phyloP scores from a whole-genome alignment of 1,140 invertebrate genomes.

The Saccostrea cuccullata region DNA sequence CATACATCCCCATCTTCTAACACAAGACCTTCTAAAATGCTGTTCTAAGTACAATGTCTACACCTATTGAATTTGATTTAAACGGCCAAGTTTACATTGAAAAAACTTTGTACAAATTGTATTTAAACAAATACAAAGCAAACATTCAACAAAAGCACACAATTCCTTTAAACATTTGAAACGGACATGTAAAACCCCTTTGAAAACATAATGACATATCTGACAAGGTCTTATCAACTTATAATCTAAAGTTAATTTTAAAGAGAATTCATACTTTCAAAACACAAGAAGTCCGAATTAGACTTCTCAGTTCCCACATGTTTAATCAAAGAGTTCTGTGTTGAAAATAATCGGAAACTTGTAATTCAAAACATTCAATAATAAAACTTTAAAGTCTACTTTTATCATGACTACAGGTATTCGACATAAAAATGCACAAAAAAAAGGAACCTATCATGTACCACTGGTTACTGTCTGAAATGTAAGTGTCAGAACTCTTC shows the following conservation, averaged over 20 bases:
- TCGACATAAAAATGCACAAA: too few species aligned
- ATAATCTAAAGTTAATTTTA: constrained; percentile 31
- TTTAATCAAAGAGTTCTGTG: too few species aligned
- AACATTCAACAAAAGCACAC: constrained; percentile 31
- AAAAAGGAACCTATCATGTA: too few species aligned
- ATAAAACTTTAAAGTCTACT: too few species aligned
- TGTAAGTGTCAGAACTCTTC: too few species aligned
- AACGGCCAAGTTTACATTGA: constrained; percentile 27
- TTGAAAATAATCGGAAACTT: too few species aligned
- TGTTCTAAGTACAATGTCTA: constrained; percentile 19
- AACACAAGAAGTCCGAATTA: neutral
- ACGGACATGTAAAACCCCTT: constrained; percentile 26
- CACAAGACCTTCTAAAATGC: neutral
- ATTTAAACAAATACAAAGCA: constrained; percentile 34
- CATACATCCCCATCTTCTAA: constrained; percentile 20
- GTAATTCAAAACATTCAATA: too few species aligned
- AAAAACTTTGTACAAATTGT: constrained; percentile 19
- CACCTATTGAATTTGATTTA: constrained; percentile 38
- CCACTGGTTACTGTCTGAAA: too few species aligned
- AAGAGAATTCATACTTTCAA: constrained; percentile 26
- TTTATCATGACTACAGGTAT: too few species aligned
- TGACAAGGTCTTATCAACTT: constrained; percentile 35
- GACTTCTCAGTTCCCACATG: neutral
- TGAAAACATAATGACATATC: constrained; percentile 28
- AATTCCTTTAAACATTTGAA: constrained; percentile 38